Evolutionary conservation across 2,113 vertebrate genomes (phyloP).

Genomic region (Nothoprocta pentlandii): DNA sequence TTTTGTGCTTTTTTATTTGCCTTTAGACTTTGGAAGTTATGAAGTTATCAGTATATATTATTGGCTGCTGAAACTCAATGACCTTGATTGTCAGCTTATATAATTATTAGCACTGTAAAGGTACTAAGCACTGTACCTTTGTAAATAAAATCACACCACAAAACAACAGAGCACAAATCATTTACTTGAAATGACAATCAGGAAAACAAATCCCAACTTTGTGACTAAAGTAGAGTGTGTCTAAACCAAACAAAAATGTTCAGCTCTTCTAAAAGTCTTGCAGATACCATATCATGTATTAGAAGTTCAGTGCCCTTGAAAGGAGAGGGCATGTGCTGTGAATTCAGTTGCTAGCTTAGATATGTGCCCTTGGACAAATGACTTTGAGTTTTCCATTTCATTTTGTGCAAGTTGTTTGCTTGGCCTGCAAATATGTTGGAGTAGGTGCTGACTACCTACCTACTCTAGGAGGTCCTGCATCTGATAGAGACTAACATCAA

Average conservation of each 20-base stretch:
- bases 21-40: not conserved
- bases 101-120: not conserved
- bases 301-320: rapidly evolving
- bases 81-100: not conserved
- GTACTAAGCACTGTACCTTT: not conserved
- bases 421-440: not conserved
- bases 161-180: not conserved
- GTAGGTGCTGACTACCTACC: not conserved
- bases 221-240: not conserved
- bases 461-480: not conserved
- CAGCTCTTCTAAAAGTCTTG: not conserved
- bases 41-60: not conserved
- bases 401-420: not conserved
- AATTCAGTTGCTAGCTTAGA: not conserved
- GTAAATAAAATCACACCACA: not conserved
- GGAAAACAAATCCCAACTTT: not conserved
- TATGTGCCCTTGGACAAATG: not conserved
- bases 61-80: not conserved
- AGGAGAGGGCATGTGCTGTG: not conserved
- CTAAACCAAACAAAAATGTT: rapidly evolving
- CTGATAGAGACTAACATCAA: rapidly evolving
- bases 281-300: not conserved
- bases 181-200: not conserved
- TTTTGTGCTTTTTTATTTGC: not conserved
- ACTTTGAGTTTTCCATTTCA: not conserved